These are phyloP conservation scores for Myotis findleyi DNA, from an alignment of 2,797 vertebrate genomes.

Conservation along the genomic window DNA sequence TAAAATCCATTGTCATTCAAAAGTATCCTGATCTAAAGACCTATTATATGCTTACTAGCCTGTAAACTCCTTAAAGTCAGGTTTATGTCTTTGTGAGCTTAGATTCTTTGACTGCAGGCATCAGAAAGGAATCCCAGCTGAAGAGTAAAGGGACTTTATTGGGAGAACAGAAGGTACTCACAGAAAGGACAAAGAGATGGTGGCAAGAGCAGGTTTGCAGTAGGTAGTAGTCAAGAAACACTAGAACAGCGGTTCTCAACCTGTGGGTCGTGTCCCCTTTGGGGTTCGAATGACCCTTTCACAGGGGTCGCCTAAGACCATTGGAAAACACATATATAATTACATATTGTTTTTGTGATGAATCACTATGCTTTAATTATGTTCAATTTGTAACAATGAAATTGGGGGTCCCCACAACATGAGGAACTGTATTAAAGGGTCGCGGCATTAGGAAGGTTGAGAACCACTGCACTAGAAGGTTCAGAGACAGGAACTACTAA, in stretches of 20 bases:
- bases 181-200: neutral
- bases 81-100: neutral
- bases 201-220: neutral
- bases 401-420: too few species aligned
- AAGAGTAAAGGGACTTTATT: neutral
- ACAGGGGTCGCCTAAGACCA: too few species aligned
- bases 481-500: neutral
- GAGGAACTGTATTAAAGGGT: too few species aligned
- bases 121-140: conserved; percentile 1
- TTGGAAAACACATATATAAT: too few species aligned
- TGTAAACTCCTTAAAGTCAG: neutral
- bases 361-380: too few species aligned
- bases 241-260: neutral
- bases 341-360: too few species aligned
- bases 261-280: too few species aligned
- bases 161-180: neutral
- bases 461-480: neutral
- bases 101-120: neutral
- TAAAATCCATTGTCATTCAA: neutral
- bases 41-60: neutral
- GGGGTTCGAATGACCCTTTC: too few species aligned
- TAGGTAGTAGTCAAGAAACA: neutral
- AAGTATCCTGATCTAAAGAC: neutral
- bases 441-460: too few species aligned
- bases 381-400: too few species aligned